phyloP scores from a whole-genome alignment of 2,797 vertebrate genomes.

The Eospalax fontanierii region DNA sequence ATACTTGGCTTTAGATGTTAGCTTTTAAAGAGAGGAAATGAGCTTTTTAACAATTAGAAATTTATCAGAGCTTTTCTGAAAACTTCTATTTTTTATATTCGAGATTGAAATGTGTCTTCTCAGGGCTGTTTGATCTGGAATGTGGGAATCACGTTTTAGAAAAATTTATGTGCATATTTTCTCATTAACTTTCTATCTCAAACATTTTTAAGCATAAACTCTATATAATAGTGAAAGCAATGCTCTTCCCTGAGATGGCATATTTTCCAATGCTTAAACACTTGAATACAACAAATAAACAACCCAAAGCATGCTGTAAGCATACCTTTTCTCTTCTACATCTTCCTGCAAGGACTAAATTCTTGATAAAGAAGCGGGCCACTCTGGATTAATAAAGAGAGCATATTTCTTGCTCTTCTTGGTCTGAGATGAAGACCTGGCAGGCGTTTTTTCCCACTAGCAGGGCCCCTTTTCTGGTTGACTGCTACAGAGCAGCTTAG shows the following conservation, averaged over 20 bases:
- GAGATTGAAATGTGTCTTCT: slow-evolving; percentile 23
- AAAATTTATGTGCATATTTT: too few relatives aligned
- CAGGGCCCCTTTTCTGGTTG: too few relatives aligned
- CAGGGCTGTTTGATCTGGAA: slow-evolving; percentile 26
- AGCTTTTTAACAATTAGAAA: slow-evolving; percentile 41
- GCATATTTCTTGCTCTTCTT: too few relatives aligned
- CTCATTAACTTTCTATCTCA: neutral
- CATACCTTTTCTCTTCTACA: neutral
- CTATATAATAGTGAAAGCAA: slow-evolving; percentile 1
- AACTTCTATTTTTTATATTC: slow-evolving; percentile 26
- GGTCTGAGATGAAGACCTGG: too few relatives aligned
- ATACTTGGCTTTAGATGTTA: neutral
- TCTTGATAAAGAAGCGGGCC: too few relatives aligned
- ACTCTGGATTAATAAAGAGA: too few relatives aligned
- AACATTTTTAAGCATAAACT: slow-evolving; percentile 16
- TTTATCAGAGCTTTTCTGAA: slow-evolving; percentile 33
- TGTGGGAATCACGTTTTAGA: neutral
- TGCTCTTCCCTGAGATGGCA: neutral
- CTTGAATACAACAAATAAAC: slow-evolving; percentile 24
- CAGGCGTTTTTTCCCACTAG: too few relatives aligned
- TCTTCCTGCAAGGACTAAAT: too few relatives aligned
- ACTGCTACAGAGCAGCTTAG: too few relatives aligned
- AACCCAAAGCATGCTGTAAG: neutral
- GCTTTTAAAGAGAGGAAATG: slow-evolving; percentile 39
- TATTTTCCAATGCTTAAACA: neutral